phyloP scores from a whole-genome alignment of 2,113 vertebrate genomes.

The Saccopteryx bilineata region DNA sequence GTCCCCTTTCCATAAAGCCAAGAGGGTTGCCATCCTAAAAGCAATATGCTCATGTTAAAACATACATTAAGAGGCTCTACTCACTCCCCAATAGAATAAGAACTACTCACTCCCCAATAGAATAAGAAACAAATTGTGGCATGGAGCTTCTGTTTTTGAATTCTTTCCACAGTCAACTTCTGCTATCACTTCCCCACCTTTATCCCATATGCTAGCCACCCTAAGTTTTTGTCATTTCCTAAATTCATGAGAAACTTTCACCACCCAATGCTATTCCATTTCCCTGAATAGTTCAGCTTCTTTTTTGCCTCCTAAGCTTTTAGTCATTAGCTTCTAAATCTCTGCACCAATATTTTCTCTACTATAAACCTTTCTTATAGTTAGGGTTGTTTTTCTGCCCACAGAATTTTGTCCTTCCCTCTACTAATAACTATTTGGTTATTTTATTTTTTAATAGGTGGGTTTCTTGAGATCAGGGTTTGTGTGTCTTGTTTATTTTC shows the following conservation, averaged over 20 bases:
- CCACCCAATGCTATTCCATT: background rate
- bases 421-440: background rate
- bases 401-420: background rate
- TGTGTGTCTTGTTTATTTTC: background rate
- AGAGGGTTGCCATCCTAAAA: background rate
- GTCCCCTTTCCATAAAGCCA: background rate
- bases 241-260: background rate
- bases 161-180: background rate
- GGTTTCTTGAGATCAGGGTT: background rate
- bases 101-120: background rate
- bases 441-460: background rate
- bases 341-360: background rate
- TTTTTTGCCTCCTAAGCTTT: background rate
- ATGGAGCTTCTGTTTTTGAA: background rate
- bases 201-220: background rate
- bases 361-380: background rate
- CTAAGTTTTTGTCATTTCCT: background rate
- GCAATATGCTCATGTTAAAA: background rate
- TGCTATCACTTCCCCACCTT: background rate
- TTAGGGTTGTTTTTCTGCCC: background rate
- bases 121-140: background rate
- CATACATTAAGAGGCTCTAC: background rate
- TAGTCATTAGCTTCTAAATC: background rate
- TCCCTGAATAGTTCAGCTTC: background rate
- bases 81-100: background rate